Conservation (phyloP, 2,113 vertebrate species). For the Solenodon paradoxus region DNA sequence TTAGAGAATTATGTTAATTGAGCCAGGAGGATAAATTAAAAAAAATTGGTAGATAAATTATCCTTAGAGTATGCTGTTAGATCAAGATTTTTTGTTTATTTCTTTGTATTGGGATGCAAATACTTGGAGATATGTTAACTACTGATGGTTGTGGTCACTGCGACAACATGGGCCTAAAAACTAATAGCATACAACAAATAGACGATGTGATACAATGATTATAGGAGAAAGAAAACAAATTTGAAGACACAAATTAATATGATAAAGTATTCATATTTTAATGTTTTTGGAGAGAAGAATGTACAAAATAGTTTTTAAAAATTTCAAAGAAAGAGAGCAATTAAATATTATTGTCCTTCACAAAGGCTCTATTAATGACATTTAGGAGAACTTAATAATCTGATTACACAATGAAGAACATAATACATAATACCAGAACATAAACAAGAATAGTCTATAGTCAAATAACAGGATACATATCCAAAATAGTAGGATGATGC, state of each 20-base stretch:
- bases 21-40: neutral
- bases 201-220: neutral
- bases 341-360: neutral
- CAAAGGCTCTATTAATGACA: neutral
- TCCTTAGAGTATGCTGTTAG: neutral
- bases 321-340: neutral
- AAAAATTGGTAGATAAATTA: neutral
- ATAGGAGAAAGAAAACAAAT: neutral
- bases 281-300: neutral
- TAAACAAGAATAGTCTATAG: neutral
- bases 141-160: neutral
- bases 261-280: no score
- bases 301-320: neutral
- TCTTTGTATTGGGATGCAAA: neutral
- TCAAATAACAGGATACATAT: neutral
- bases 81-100: neutral
- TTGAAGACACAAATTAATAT: no score
- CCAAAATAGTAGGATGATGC: neutral
- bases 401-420: neutral
- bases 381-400: neutral
- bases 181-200: neutral
- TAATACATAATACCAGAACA: no score
- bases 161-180: neutral
- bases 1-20: neutral
- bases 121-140: no score